Base-by-base conservation (phyloP, 1,140 invertebrate genomes). In the Marisa cornuarietis region DNA sequence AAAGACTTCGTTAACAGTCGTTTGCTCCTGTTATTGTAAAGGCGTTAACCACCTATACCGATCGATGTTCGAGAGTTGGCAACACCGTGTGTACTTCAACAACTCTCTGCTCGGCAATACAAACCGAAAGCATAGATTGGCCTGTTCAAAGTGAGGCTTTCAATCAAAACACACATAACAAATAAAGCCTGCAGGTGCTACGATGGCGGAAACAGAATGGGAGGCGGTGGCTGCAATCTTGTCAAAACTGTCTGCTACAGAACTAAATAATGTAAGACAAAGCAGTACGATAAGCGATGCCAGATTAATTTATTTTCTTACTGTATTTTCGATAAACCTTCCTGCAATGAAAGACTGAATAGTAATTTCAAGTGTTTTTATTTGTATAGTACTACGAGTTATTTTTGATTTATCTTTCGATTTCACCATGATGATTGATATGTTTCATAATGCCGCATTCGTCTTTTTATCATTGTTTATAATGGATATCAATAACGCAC, bases 181-280 rank as follows among this genome's bases (percentile, higher is more conserved):
- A 52, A 54, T 22, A 13, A 14, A 58, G 54, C 11, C n/a, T 65
- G 42, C 63, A 68, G 62, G 76, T 77, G 63, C 76, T 49, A 77
- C 68, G 63, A 77, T 77, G 76, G 76, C 76, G 63, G 76, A 77
- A 51, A 51, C n/a, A 14, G 76, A 77, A 24, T 77, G 76, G 76
- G 76, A 73, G 71, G 78, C 62, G 62, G 78, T 49, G 20, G 31
- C 14, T 24, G 9, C 49, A 13, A 10, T 61, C 1, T 63, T 79
- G 78, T 73, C 62, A 26, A 79, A 79, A 74, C 71, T 72, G 14
- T 65, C 78, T 13, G 61, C 66, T 73, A 22, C 69, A 63, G 71
- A 79, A 73, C 65, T 71, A 62, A 72, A 62, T 22, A 61, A 73
- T 52, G 78, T 79, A 79, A 62, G 74, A 51, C n/a, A 16, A 62